A percentile compares a stretch with the other conserved stretches of the same genome.
These are phyloP conservation scores for Haemorhous mexicanus DNA, from an alignment of 2,113 vertebrate species.

Conservation along the genomic window DNA sequence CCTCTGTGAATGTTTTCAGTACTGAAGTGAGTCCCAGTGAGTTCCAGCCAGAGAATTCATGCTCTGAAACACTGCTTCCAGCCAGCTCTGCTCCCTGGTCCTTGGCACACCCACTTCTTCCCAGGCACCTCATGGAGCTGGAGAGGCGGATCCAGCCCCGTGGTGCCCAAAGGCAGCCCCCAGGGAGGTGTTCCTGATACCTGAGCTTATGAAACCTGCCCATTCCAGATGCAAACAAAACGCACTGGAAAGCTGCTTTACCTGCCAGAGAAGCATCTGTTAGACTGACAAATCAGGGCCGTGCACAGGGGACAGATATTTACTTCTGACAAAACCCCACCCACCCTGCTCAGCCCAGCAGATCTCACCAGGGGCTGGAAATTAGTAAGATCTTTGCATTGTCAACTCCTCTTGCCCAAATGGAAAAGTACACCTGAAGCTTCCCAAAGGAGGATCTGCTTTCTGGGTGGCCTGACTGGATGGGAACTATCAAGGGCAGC, in stretches of 20 bases:
- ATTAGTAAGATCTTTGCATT: not conserved
- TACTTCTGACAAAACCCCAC: not conserved
- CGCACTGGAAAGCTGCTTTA: not conserved
- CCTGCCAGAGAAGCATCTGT: not conserved
- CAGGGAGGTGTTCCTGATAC: not conserved
- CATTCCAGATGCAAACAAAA: not conserved
- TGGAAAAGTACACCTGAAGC: not conserved
- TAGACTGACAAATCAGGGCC: not conserved
- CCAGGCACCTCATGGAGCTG: accelerated
- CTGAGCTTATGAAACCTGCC: not conserved
- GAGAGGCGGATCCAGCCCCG: accelerated
- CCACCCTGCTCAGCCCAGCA: not conserved
- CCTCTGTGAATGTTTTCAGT: not conserved
- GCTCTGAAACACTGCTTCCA: not conserved
- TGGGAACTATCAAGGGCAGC: not conserved
- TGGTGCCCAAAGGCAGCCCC: accelerated
- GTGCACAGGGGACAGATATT: not conserved
- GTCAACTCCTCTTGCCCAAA: not conserved
- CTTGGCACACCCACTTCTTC: not conserved
- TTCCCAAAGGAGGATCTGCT: not conserved
- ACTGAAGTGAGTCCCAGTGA: not conserved
- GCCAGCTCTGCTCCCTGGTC: not conserved
- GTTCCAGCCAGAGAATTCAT: not conserved
- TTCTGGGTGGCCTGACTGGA: not conserved
- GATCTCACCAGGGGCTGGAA: not conserved